These are phyloP conservation scores for Lordiphosa fenestrarum DNA, from an alignment of 2,888 invertebrate genomes.

Conservation along the genomic window DNA sequence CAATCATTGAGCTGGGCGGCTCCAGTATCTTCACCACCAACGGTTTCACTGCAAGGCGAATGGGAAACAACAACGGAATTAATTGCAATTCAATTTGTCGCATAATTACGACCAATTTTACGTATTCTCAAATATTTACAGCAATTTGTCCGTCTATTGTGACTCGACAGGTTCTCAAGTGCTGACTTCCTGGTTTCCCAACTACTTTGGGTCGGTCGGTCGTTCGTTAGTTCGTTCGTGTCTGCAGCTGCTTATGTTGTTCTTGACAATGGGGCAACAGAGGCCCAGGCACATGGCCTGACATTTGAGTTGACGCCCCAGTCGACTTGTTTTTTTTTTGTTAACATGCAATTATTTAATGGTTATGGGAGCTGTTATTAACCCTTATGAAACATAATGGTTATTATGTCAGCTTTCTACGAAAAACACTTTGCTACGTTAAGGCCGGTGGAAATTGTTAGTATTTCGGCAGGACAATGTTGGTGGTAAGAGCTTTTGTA, in stretches of 20 bases:
- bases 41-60: slow-evolving; percentile 85
- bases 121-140: slow-evolving; percentile 27
- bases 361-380: slow-evolving; percentile 24
- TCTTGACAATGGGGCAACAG: background rate
- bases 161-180: slow-evolving; percentile 36
- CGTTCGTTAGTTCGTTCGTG: slow-evolving; percentile 26
- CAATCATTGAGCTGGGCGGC: slow-evolving; percentile 86
- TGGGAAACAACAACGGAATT: too few relatives aligned
- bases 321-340: slow-evolving; percentile 21
- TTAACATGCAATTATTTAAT: slow-evolving; percentile 59
- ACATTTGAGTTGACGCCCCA: slow-evolving; percentile 17
- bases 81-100: slow-evolving; percentile 32
- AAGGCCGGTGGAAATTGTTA: too few relatives aligned
- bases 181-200: slow-evolving; percentile 35
- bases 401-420: slow-evolving; percentile 7
- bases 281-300: slow-evolving; percentile 12
- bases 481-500: too few relatives aligned
- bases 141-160: slow-evolving; percentile 39
- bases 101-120: slow-evolving; percentile 33
- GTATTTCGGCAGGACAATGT: background rate
- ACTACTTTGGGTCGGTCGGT: too few relatives aligned
- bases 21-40: slow-evolving; percentile 89
- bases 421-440: background rate
- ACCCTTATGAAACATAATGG: slow-evolving; percentile 19
- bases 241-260: slow-evolving; percentile 18